Evolutionary conservation across 1,140 invertebrate species (phyloP).

Genomic region (Pachypsylla venusta): DNA sequence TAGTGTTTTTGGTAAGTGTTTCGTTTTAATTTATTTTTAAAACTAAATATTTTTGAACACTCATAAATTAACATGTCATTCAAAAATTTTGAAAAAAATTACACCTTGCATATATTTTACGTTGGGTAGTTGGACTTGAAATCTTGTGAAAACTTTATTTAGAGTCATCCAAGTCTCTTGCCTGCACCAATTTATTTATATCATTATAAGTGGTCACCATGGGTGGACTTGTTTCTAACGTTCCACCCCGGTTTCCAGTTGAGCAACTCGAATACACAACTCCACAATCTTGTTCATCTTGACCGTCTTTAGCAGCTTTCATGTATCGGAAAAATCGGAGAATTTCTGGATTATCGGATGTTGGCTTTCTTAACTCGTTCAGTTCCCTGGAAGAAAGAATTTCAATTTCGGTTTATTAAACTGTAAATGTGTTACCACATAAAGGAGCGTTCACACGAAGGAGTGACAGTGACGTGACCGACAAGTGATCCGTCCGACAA

Average conservation of each 20-base stretch:
- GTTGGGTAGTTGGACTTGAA: not conserved
- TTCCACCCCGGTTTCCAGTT: conserved; percentile 31
- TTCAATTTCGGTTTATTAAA: no score
- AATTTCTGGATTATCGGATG: conserved; percentile 66
- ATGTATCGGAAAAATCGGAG: conserved; percentile 74
- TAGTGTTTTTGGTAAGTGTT: no score
- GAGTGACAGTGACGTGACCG: no score
- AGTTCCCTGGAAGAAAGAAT: conserved; percentile 57
- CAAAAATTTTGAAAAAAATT: not conserved
- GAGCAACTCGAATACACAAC: conserved; percentile 35
- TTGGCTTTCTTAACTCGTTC: conserved; percentile 63
- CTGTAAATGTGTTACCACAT: no score
- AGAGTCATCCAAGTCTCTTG: conserved; percentile 27
- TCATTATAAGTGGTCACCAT: conserved; percentile 72
- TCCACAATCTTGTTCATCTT: conserved; percentile 54
- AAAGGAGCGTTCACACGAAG: no score
- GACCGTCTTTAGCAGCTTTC: conserved; percentile 70
- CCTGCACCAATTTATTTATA: conserved; percentile 69
- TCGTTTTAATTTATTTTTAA: no score
- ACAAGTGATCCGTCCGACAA: no score
- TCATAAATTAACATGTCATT: no score
- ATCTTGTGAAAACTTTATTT: not conserved
- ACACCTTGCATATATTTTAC: not conserved
- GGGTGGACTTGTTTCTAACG: conserved; percentile 42
- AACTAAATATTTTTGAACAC: no score